These are phyloP conservation scores for Odontomachus brunneus DNA, from an alignment of 1,140 invertebrate genomes.

Conservation along the genomic window DNA sequence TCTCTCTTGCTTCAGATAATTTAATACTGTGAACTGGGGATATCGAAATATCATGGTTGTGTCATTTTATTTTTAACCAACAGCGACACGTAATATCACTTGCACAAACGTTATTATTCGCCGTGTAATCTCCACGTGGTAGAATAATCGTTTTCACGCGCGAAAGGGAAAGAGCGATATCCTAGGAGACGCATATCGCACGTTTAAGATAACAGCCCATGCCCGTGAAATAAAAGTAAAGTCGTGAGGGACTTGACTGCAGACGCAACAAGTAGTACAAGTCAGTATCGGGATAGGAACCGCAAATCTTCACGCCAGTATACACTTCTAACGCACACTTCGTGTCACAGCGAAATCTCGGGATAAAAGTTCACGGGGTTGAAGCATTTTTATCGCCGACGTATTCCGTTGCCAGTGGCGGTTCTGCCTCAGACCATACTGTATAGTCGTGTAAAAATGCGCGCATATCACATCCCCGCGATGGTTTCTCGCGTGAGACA, in stretches of 20 bases:
- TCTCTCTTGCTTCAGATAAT: too few relatives aligned
- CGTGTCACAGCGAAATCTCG: slow-evolving; percentile 54
- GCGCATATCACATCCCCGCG: background rate
- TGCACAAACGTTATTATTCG: background rate
- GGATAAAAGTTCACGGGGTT: slow-evolving; percentile 54
- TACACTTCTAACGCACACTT: slow-evolving; percentile 49
- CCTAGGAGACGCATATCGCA: background rate
- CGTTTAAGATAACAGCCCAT: slow-evolving; percentile 9
- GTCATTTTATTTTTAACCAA: too few relatives aligned
- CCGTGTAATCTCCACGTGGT: background rate
- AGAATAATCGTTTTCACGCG: background rate
- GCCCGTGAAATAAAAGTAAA: slow-evolving; percentile 38
- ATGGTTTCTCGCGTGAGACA: slow-evolving; percentile 5
- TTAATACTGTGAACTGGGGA: too few relatives aligned
- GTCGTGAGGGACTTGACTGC: slow-evolving; percentile 37
- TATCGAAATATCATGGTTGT: background rate
- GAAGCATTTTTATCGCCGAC: slow-evolving; percentile 45
- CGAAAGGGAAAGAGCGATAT: background rate
- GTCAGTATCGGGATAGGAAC: slow-evolving; percentile 59
- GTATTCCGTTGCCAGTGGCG: slow-evolving; percentile 16
- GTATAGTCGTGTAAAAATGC: background rate
- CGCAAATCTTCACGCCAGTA: slow-evolving; percentile 56
- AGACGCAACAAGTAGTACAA: slow-evolving; percentile 63
- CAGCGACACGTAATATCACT: background rate
- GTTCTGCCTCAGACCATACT: background rate